Evolutionary conservation across 2,797 vertebrate species (phyloP).

Genomic region (Catharus ustulatus): DNA sequence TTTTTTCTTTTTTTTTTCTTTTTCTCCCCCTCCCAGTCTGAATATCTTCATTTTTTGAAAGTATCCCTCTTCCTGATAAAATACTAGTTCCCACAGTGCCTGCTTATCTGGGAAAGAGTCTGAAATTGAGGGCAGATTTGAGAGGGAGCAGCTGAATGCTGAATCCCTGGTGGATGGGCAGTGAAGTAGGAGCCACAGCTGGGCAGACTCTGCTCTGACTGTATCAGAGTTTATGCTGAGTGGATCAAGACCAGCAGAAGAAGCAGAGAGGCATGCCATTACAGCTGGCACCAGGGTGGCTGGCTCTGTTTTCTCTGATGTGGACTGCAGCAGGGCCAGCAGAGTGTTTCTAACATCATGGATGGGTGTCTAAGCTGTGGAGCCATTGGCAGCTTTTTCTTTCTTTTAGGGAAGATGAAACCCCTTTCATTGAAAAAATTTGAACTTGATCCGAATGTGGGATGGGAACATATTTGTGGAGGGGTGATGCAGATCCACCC

Average conservation of each 20-base stretch:
- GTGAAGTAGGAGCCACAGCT: not conserved
- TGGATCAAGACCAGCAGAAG: not conserved
- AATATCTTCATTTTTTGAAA: not conserved
- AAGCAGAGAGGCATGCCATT: not conserved
- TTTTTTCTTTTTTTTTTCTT: not conserved
- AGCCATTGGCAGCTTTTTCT: not conserved
- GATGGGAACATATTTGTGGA: not conserved
- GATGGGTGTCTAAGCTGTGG: not conserved
- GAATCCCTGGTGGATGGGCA: accelerated
- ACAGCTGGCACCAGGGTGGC: not conserved
- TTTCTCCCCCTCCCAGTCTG: accelerated
- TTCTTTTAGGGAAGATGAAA: not conserved
- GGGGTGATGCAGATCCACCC: not conserved
- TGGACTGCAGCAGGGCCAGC: not conserved
- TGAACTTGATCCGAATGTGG: not conserved
- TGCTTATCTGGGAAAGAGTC: not conserved
- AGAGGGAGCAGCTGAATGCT: not conserved
- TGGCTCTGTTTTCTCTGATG: not conserved
- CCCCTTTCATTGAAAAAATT: not conserved
- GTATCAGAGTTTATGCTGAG: not conserved
- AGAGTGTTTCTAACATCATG: accelerated
- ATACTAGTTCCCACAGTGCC: not conserved
- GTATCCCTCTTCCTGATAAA: not conserved
- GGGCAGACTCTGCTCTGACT: not conserved
- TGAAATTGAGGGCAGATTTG: accelerated